These are phyloP conservation scores for Thelaira solivaga DNA, from an alignment of 2,888 invertebrate species.

Conservation along the genomic window DNA sequence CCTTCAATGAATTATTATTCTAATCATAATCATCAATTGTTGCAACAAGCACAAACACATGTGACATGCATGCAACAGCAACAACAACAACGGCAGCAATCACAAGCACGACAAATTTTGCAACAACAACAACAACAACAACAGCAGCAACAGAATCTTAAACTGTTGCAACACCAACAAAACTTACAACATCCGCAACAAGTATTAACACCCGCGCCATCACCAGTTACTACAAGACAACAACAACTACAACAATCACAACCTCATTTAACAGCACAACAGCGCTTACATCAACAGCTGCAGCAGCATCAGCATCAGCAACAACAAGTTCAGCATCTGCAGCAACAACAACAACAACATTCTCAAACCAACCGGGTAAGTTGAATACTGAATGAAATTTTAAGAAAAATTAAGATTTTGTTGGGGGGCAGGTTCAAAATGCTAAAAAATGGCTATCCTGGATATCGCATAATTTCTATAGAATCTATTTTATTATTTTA, in stretches of 20 bases:
- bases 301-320: conserved; percentile 46
- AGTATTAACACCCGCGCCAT: conserved; percentile 53
- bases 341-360: conserved; percentile 53
- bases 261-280: conserved; percentile 55
- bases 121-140: conserved; percentile 54
- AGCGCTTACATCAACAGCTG: conserved; percentile 57
- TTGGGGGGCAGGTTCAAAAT: too few relatives aligned
- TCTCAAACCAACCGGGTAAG: conserved; percentile 63
- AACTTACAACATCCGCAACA: conserved; percentile 56
- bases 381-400: not conserved
- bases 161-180: conserved; percentile 42
- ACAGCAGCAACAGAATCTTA: conserved; percentile 47
- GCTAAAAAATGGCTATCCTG: too few relatives aligned
- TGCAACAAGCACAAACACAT: conserved; percentile 38
- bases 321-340: conserved; percentile 56
- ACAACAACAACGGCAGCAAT: conserved; percentile 25
- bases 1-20: conserved; percentile 60
- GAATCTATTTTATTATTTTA: too few relatives aligned
- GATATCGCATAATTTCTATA: too few relatives aligned
- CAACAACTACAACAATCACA: conserved; percentile 48
- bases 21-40: conserved; percentile 45
- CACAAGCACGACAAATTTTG: conserved; percentile 60
- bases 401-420: not conserved
- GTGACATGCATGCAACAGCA: conserved; percentile 34
- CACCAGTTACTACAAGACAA: conserved; percentile 44